phyloP scores from a whole-genome alignment of 2,888 invertebrate genomes.

The Lycophotia porphyrea region DNA sequence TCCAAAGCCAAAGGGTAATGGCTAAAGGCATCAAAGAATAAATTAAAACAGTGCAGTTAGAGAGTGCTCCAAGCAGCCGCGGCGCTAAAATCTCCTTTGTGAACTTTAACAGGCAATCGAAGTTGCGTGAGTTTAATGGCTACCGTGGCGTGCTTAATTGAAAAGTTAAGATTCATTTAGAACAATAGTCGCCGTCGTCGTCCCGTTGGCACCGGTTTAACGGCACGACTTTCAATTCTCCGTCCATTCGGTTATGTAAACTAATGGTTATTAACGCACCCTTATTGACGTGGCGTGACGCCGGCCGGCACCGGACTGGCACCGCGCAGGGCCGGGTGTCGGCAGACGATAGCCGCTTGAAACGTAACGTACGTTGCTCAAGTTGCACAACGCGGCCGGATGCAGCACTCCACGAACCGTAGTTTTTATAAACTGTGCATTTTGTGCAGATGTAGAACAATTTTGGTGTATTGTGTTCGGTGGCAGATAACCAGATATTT shows the following conservation, averaged over 20 bases:
- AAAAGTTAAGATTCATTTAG: constrained; percentile 71
- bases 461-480: constrained; percentile 43
- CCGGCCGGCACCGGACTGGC: neutral
- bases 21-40: neutral
- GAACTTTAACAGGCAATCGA: constrained; percentile 71
- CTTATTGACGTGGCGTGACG: constrained; percentile 1
- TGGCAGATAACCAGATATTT: constrained; percentile 52
- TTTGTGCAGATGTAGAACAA: constrained; percentile 38
- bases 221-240: constrained; percentile 54
- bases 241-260: constrained; percentile 53
- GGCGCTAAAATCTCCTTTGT: constrained; percentile 66
- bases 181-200: constrained; percentile 61
- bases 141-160: constrained; percentile 63
- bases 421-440: constrained; percentile 37
- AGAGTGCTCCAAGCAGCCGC: neutral
- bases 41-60: neutral
- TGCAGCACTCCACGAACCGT: neutral
- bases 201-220: constrained; percentile 12
- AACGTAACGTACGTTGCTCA: constrained; percentile 19
- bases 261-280: constrained; percentile 34
- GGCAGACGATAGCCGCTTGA: constrained; percentile 3
- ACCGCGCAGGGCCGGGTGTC: neutral
- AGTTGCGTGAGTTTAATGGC: constrained; percentile 68
- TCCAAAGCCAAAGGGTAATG: no score
- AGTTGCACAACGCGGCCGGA: neutral